phyloP scores from a whole-genome alignment of 2,797 vertebrate genomes.

The Cyprinodon diabolis region DNA sequence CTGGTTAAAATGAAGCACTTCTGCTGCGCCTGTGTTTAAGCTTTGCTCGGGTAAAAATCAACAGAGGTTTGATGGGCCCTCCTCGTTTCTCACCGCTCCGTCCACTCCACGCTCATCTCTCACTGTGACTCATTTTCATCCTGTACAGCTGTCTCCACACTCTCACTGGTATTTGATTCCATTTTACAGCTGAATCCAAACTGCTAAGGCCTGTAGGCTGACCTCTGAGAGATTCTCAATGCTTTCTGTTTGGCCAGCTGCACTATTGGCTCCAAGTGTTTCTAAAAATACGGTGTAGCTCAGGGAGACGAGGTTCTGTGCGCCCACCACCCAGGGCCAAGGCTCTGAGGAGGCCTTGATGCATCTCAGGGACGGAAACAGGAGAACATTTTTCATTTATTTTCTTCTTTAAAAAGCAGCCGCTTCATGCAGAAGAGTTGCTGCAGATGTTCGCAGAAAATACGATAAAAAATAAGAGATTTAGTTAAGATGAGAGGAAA shows the following conservation, averaged over 20 bases:
- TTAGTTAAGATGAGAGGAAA: too few relatives aligned
- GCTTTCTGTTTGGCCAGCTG: slow-evolving; percentile 42
- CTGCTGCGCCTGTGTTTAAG: slow-evolving; percentile 9
- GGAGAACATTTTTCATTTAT: not conserved
- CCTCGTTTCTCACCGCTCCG: slow-evolving; percentile 53
- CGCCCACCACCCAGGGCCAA: not conserved
- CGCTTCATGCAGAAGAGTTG: not conserved
- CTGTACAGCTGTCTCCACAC: slow-evolving; percentile 55
- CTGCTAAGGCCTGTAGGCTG: slow-evolving; percentile 56
- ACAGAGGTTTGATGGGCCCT: slow-evolving; percentile 44
- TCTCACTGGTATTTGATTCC: slow-evolving; percentile 68
- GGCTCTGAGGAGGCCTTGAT: not conserved
- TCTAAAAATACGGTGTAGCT: slow-evolving; percentile 50
- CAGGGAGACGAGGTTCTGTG: slow-evolving; percentile 6
- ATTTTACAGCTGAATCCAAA: slow-evolving; percentile 72
- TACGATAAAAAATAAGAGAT: too few relatives aligned
- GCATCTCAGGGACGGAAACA: not conserved
- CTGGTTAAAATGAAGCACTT: too few relatives aligned
- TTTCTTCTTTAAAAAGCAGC: not conserved
- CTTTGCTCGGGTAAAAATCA: slow-evolving; percentile 45
- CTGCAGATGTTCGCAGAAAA: too few relatives aligned
- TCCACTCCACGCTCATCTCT: slow-evolving; percentile 31
- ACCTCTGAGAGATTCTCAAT: slow-evolving; percentile 47
- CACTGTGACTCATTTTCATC: slow-evolving; percentile 62
- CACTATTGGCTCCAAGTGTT: slow-evolving; percentile 33